Evolutionary conservation across 1,140 invertebrate genomes (phyloP).

Genomic region (Onthophagus taurus): DNA sequence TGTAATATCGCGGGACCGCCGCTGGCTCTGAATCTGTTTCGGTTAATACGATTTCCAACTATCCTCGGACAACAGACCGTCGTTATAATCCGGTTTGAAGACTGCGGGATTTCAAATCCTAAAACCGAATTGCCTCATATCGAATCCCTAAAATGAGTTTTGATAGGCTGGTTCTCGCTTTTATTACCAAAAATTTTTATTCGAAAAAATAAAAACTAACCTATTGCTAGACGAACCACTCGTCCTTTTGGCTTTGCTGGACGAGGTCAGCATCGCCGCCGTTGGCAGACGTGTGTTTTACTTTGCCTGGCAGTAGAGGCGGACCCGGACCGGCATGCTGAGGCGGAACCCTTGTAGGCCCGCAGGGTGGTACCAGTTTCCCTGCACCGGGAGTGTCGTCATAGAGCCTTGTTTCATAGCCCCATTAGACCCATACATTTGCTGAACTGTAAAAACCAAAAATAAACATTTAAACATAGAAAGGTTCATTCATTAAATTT

Average conservation of each 20-base stretch:
- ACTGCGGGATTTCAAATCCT: too few species aligned
- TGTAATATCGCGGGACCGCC: too few species aligned
- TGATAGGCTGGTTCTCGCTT: too few species aligned
- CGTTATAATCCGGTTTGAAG: too few species aligned
- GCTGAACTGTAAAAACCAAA: constrained; percentile 53
- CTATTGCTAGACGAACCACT: constrained; percentile 59
- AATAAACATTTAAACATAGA: not conserved
- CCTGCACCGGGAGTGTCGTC: constrained; percentile 56
- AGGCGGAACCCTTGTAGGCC: constrained; percentile 70
- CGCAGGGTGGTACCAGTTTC: constrained; percentile 91
- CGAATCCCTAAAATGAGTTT: too few species aligned
- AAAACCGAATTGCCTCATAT: too few species aligned
- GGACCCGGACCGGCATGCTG: constrained; percentile 55
- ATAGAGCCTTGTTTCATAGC: constrained; percentile 48
- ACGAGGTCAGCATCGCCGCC: constrained; percentile 31
- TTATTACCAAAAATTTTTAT: too few species aligned
- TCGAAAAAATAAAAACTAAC: too few species aligned
- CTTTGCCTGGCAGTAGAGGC: constrained; percentile 65
- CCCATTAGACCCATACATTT: constrained; percentile 71
- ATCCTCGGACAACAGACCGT: too few species aligned
- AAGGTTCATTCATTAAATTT: too few species aligned
- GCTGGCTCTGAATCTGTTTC: too few species aligned
- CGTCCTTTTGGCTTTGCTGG: constrained; percentile 45
- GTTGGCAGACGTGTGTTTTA: constrained; percentile 40
- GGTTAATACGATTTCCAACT: too few species aligned